Evolutionary conservation across 2,888 invertebrate species (phyloP), one percentile per base, ranked within the genome.

Genomic region (Erynnis tages): DNA sequence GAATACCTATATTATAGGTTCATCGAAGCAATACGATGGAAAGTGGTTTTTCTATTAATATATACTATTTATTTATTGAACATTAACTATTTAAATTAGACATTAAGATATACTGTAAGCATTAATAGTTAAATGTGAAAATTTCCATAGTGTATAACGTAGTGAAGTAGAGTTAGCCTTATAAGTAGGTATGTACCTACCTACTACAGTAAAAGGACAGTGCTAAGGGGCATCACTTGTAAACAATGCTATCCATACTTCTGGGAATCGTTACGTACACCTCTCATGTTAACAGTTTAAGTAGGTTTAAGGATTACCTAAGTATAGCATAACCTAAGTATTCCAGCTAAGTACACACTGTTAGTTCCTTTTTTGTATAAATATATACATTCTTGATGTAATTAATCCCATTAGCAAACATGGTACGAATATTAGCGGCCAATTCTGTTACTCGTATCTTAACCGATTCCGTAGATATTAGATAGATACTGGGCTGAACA

Each of bases 11-110:
- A 54, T 55, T 43, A 40, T 56, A 50, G 49, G 63, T 70, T 67
- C 60, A 44, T 57, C 61, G 62, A 67, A 68, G 61, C 62, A 57
- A 58, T 61, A 62, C 56, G 56, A 64, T 46, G 61, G 60, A 73
- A 64, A 71, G 67, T 63, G 55, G 60, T 69, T 71, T n/a, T 72
- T 70, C 76, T 72, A 77, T 74, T 87, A 87, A 85, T 85, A 85
- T 86, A 86, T 86, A 76, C 79, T 83, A 87, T 84, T 87, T 88
- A 88, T 88, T 88, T 86, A 88, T 88, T 88, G 70, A 82, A 73
- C 71, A 69, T 69, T 68, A 25, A 66, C 74, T 83, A 82, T 82
- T 84, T 83, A 81, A 80, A 70, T 64, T 77, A 74, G 61, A 54
- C 54, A 30, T 14, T 73, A 77, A 75, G 27, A 67, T 47, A 61